Conservation (phyloP, 2,888 invertebrate species). For the Dolichopus griseipennis region DNA sequence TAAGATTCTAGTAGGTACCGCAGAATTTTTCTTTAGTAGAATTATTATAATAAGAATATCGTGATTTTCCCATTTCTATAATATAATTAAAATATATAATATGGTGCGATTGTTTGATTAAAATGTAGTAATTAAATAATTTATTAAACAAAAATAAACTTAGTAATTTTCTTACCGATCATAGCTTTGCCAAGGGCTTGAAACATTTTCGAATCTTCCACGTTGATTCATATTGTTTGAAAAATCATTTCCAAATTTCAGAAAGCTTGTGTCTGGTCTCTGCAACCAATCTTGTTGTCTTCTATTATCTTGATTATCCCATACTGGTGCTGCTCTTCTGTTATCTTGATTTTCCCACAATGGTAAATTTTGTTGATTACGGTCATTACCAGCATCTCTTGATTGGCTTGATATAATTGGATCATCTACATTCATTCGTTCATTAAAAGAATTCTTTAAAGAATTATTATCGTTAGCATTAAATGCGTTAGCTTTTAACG, state of each 20-base stretch:
- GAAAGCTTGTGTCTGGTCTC: background rate
- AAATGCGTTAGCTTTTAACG: constrained; percentile 28
- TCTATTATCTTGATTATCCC: background rate
- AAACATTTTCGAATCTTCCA: background rate
- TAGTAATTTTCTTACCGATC: background rate
- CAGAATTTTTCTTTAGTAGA: too few species aligned
- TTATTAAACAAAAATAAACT: background rate
- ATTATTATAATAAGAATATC: too few species aligned
- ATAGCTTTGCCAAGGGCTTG: background rate
- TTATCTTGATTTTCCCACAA: background rate
- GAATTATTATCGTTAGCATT: background rate
- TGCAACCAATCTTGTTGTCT: background rate
- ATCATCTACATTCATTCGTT: background rate
- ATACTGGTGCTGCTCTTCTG: background rate
- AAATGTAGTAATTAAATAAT: background rate
- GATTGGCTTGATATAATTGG: background rate
- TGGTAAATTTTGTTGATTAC: background rate
- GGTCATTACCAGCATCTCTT: background rate
- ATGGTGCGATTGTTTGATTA: background rate
- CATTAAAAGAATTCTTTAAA: background rate
- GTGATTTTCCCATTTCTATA: background rate
- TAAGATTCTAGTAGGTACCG: too few species aligned
- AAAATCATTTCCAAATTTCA: background rate
- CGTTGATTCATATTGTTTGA: background rate
- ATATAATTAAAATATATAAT: background rate